These are phyloP conservation scores for Byasa hedistus DNA, from an alignment of 2,888 invertebrate genomes.

Conservation along the genomic window DNA sequence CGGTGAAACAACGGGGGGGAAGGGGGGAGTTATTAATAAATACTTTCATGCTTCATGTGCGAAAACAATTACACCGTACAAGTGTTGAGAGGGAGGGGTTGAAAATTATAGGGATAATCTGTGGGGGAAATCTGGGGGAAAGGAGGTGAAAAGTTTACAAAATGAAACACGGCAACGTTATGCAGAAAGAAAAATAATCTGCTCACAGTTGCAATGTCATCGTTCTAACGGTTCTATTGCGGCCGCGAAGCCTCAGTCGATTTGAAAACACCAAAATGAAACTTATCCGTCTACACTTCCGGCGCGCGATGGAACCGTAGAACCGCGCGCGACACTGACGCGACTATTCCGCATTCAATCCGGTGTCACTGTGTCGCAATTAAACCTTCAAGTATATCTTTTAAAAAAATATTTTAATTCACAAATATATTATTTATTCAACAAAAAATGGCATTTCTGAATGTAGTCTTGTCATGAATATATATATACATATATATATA, in stretches of 20 bases:
- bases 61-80: constrained; percentile 63
- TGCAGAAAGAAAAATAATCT: constrained; percentile 63
- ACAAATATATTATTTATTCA: constrained; percentile 17
- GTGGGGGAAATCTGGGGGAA: neutral
- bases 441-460: constrained; percentile 19
- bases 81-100: constrained; percentile 40
- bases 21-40: constrained; percentile 50
- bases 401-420: constrained; percentile 30
- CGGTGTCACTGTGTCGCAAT: constrained; percentile 2
- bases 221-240: constrained; percentile 53
- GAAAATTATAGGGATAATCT: constrained; percentile 13
- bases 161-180: constrained; percentile 67
- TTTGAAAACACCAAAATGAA: constrained; percentile 45
- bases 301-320: constrained; percentile 54
- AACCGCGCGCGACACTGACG: constrained; percentile 52
- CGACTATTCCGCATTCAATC: constrained; percentile 25
- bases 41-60: constrained; percentile 78
- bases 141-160: constrained; percentile 43
- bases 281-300: constrained; percentile 55
- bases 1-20: constrained; percentile 32
- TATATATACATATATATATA: constrained; percentile 23
- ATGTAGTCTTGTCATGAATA: constrained; percentile 4
- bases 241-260: constrained; percentile 59
- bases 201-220: constrained; percentile 62
- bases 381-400: constrained; percentile 34